Evolutionary conservation across 2,113 vertebrate genomes (phyloP), one percentile per base, ranked within the genome.

Genomic region (Ursus arctos): DNA sequence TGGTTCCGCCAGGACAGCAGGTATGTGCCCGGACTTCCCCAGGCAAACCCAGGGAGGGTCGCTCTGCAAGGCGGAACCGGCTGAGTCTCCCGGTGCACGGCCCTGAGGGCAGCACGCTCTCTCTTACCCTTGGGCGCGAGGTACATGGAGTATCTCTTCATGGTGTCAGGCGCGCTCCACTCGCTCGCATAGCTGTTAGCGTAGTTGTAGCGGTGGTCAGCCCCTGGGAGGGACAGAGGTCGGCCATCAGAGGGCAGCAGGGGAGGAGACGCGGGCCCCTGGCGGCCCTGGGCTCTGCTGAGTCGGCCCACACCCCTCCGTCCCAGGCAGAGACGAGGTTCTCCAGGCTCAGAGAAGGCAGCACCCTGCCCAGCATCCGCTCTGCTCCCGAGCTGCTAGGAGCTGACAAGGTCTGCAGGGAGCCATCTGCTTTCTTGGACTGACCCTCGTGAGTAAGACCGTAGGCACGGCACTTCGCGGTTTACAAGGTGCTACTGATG

Each of bases 111-210:
- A 4, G 63, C 31, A 13, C 3, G 13, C 4, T 16, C 0, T 0
- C 4, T 33, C 95, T 0, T 98, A 99, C 99, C 98, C 98, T 99
- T 99, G 94, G 99, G 98, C 15, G 98, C 98, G 97, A 99, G 98
- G 98, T 99, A 99, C 98, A 99, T 99, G 96, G 99, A 99, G 53
- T 99, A 99, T 59, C 99, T 99, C 98, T 99, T 99, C 98, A 99
- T 72, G 88, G 98, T 97, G 63, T 99, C 99, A 0, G 99, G 98
- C 9, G 98, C 96, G n/a, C 97, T 97, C 99, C 99, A 99, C 26
- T 99, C 99, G 0, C 76, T 93, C 0, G 96, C 95, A 33, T 98
- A 99, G 97, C 98, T 99, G 98, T 98, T 99, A 63, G 98, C 87
- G 89, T 98, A 99, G 94, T 6, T 99, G 95, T 97, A 99, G 69